A percentile compares a stretch with the other conserved stretches of the same genome.
Conservation (phyloP, 2,888 invertebrate genomes). For the Conops quadrifasciatus region DNA sequence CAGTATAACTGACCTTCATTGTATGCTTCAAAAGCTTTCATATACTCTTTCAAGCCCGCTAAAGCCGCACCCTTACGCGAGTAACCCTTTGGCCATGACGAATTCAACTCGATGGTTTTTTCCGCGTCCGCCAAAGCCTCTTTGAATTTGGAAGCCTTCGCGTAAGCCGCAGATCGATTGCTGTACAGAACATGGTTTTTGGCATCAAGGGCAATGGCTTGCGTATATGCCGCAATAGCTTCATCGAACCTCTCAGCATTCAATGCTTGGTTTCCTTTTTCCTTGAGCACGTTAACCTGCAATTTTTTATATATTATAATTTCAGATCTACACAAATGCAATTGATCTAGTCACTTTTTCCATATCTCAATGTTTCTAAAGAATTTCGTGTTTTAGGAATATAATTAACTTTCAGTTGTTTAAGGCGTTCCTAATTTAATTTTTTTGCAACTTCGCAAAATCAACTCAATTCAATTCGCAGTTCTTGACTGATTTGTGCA, state of each 20-base stretch:
- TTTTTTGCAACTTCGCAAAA: conserved; percentile 6
- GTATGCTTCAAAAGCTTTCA: conserved; percentile 82
- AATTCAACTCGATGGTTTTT: conserved; percentile 80
- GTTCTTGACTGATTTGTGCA: not conserved
- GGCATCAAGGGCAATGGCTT: conserved; percentile 81
- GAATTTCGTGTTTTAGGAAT: not conserved
- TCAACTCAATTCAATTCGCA: not conserved
- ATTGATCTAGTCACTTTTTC: conserved; percentile 46
- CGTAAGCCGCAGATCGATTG: conserved; percentile 90
- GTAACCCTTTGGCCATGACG: conserved; percentile 88
- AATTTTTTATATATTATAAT: conserved; percentile 16
- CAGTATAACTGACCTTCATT: conserved; percentile 68
- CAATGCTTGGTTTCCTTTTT: conserved; percentile 86
- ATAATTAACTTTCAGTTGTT: too few relatives aligned
- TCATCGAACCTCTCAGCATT: conserved; percentile 79
- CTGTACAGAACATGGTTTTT: conserved; percentile 89
- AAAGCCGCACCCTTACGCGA: conserved; percentile 89
- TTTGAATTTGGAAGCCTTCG: conserved; percentile 78
- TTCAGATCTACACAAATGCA: conserved; percentile 16
- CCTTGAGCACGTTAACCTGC: conserved; percentile 83
- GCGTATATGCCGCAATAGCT: conserved; percentile 81
- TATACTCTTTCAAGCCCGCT: conserved; percentile 76
- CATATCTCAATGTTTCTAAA: conserved; percentile 40
- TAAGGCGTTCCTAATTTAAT: not conserved
- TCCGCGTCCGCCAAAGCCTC: conserved; percentile 87